Percentiles rank a stretch among this genome's conserved stretches.
phyloP scores from a whole-genome alignment of 2,113 vertebrate genomes.

The Chlamydotis undulata region DNA sequence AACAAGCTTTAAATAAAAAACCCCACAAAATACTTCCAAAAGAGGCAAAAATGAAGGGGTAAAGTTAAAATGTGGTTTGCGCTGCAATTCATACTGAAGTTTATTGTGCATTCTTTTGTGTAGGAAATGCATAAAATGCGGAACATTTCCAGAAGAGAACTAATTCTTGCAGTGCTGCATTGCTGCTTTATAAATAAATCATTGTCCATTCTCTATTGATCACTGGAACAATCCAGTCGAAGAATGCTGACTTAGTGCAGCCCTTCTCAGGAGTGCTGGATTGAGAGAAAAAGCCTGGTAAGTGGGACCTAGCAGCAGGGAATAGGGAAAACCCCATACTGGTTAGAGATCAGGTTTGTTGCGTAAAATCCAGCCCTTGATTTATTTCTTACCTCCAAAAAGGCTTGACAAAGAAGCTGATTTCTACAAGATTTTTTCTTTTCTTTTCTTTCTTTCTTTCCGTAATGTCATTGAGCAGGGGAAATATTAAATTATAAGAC shows the following conservation, averaged over 20 bases:
- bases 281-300: background rate
- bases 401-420: background rate
- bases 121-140: constrained; percentile 12
- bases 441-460: background rate
- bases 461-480: background rate
- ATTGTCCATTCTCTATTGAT: constrained; percentile 63
- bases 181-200: constrained; percentile 70
- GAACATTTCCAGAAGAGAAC: background rate
- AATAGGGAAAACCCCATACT: background rate
- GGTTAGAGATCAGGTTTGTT: background rate
- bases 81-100: background rate
- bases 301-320: background rate
- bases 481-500: background rate
- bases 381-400: background rate
- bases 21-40: background rate
- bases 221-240: constrained; percentile 26
- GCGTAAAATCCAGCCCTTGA: background rate
- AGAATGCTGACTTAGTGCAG: constrained; percentile 62
- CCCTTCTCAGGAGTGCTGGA: background rate
- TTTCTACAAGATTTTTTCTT: background rate
- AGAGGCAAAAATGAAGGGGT: background rate
- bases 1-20: background rate
- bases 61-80: background rate
- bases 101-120: background rate
- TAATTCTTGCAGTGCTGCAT: constrained; percentile 55